Conservation (phyloP, 2,888 invertebrate genomes). For the Torymus tubicola region DNA sequence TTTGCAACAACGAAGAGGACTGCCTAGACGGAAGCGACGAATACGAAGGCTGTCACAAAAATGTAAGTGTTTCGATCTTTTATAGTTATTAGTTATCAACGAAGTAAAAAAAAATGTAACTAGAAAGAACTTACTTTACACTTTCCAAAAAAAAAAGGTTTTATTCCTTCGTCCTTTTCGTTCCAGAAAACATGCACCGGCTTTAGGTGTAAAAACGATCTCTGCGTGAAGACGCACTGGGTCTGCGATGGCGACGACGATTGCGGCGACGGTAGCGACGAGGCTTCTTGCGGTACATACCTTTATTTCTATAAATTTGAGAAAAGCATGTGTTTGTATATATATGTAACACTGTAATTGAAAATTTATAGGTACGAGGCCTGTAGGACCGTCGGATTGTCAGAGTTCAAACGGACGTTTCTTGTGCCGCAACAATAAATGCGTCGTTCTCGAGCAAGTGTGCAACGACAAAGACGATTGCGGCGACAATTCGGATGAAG, state of each 20-base stretch:
- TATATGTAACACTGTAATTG: neutral
- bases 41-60: conserved; percentile 65
- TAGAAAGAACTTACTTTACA: too few relatives aligned
- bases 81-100: too few relatives aligned
- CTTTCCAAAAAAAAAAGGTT: too few relatives aligned
- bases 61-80: conserved; percentile 60
- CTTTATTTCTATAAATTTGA: conserved; percentile 67
- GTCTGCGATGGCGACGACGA: conserved; percentile 80
- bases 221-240: conserved; percentile 78
- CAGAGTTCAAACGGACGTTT: conserved; percentile 67
- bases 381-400: conserved; percentile 21
- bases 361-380: conserved; percentile 38
- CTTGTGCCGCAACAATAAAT: conserved; percentile 78
- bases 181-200: conserved; percentile 78
- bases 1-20: conserved; percentile 74
- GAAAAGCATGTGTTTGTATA: conserved; percentile 65
- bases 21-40: conserved; percentile 76
- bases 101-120: too few relatives aligned
- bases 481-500: conserved; percentile 82
- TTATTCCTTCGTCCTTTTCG: too few relatives aligned
- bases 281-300: conserved; percentile 76
- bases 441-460: conserved; percentile 77
- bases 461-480: conserved; percentile 81
- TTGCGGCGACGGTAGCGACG: conserved; percentile 83
- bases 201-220: conserved; percentile 80